phyloP scores from a whole-genome alignment of 2,797 vertebrate species.

The Paedocypris micromegethes region DNA sequence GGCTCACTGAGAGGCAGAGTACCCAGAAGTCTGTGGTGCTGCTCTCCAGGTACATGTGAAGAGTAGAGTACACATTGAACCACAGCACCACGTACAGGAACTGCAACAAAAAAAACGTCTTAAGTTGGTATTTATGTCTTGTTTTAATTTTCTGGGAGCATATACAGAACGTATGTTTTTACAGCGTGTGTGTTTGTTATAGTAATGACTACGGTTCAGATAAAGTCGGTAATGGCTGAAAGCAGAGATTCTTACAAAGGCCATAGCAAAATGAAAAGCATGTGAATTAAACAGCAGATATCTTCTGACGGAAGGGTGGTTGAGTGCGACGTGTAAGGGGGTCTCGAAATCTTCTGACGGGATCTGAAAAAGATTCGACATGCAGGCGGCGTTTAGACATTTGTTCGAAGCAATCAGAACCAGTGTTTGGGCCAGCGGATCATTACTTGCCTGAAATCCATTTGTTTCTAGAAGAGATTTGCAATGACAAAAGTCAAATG shows the following conservation, averaged over 20 bases:
- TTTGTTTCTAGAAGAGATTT: constrained; percentile 56
- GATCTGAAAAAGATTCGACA: constrained; percentile 55
- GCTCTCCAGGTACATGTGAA: constrained; percentile 61
- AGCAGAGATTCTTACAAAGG: constrained; percentile 59
- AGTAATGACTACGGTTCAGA: no score
- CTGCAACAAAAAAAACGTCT: constrained; percentile 46
- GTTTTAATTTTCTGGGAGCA: no score
- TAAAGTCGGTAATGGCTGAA: no score
- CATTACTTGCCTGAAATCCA: constrained; percentile 63
- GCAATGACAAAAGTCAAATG: constrained; percentile 63
- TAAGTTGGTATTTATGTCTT: no score
- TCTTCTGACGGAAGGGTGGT: constrained; percentile 63
- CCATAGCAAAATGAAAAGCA: constrained; percentile 68
- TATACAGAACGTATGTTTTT: no score
- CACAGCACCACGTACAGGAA: constrained; percentile 70
- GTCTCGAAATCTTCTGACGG: constrained; percentile 62
- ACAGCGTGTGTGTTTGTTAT: no score
- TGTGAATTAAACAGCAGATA: constrained; percentile 72
- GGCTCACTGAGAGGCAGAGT: constrained; percentile 67
- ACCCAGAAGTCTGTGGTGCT: constrained; percentile 61
- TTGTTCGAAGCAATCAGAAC: not conserved
- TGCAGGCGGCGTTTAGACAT: not conserved
- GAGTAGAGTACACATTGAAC: constrained; percentile 68
- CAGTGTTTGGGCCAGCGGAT: no score
- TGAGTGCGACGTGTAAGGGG: constrained; percentile 62